Conservation (phyloP, 2,113 vertebrate species). For the Penelope pileata region DNA sequence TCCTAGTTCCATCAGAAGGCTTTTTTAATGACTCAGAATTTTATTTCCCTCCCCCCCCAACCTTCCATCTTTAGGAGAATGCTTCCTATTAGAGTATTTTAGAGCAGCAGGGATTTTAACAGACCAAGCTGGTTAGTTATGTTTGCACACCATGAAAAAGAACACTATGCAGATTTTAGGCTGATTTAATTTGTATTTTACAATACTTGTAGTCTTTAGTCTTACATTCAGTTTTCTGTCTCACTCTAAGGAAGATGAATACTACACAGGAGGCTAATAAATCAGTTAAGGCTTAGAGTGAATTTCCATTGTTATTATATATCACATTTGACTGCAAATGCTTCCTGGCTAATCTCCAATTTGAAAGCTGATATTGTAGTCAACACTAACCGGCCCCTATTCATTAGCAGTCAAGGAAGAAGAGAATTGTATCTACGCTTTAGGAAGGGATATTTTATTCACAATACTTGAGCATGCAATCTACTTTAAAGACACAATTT, state of each 20-base stretch:
- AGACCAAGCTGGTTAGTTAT: background rate
- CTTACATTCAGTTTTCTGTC: background rate
- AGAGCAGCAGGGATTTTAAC: background rate
- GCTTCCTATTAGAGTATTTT: background rate
- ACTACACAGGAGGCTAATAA: background rate
- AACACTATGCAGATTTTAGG: background rate
- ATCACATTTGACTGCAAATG: background rate
- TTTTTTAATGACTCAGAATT: background rate
- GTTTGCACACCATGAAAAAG: background rate
- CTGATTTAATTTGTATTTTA: background rate
- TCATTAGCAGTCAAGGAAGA: background rate
- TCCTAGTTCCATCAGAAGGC: background rate
- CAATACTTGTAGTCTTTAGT: background rate
- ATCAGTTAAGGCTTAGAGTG: background rate
- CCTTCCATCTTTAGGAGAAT: background rate
- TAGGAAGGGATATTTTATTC: background rate
- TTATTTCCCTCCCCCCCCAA: background rate
- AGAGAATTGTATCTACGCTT: background rate
- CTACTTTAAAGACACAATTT: background rate
- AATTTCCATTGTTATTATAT: background rate
- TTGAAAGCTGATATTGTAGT: background rate
- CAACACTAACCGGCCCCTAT: background rate
- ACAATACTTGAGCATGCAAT: background rate
- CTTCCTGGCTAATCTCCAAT: background rate
- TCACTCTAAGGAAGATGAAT: background rate